Evolutionary conservation across 2,113 vertebrate genomes (phyloP).

Genomic region (Hiodon alosoides): DNA sequence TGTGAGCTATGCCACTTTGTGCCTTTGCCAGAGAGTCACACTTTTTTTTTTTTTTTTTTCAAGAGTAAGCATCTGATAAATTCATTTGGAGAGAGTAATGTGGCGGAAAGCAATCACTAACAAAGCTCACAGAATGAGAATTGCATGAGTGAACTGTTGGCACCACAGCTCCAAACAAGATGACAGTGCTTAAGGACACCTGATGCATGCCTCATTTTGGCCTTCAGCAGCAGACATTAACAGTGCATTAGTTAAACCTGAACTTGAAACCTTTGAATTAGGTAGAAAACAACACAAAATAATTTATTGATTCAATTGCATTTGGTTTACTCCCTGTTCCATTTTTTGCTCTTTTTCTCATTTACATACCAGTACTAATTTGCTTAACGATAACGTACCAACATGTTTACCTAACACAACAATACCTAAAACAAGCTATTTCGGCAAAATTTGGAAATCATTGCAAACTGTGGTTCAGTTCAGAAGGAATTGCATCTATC

Average conservation of each 20-base stretch:
- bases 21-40: not conserved
- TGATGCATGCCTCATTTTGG: slow-evolving; percentile 18
- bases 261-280: slow-evolving; percentile 5
- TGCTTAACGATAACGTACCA: slow-evolving; percentile 2
- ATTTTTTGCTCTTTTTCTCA: slow-evolving; percentile 20
- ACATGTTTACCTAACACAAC: slow-evolving; percentile 1
- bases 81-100: slow-evolving; percentile 1
- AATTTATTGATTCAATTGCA: slow-evolving; percentile 36
- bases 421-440: not conserved
- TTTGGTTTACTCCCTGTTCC: slow-evolving; percentile 32
- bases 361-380: slow-evolving; percentile 2
- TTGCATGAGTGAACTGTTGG: not conserved
- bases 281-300: not conserved
- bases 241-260: not conserved
- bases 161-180: not conserved
- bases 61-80: not conserved
- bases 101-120: not conserved
- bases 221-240: slow-evolving; percentile 22
- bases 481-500: too few relatives aligned
- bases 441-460: slow-evolving; percentile 11
- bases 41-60: not conserved
- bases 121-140: slow-evolving; percentile 1
- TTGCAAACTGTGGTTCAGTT: not conserved
- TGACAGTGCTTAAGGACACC: not conserved
- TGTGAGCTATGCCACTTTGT: not conserved